Conservation (phyloP, 2,888 invertebrate genomes). For the Gasteruption jaculator region DNA sequence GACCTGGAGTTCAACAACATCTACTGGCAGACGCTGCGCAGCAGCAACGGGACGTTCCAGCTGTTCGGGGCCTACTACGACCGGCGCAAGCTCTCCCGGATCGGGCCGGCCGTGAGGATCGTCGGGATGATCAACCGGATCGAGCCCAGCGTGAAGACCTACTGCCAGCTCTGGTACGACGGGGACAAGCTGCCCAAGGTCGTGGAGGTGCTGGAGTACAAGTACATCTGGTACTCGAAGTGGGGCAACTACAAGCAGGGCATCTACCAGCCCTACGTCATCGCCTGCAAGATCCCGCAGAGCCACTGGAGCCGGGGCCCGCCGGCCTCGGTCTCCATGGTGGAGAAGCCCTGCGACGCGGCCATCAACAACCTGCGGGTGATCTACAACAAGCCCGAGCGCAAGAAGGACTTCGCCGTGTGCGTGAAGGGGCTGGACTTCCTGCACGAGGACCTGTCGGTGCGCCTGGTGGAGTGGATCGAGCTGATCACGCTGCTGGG, state of each 20-base stretch:
- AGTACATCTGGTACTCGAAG: conserved; percentile 90
- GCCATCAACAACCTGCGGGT: conserved; percentile 81
- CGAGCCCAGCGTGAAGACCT: conserved; percentile 75
- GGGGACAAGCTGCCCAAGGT: conserved; percentile 76
- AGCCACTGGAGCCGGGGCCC: conserved; percentile 64
- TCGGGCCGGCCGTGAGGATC: conserved; percentile 80
- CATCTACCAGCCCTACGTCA: conserved; percentile 85
- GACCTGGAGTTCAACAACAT: conserved; percentile 90
- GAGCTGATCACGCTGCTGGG: conserved; percentile 82
- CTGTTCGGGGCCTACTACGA: conserved; percentile 88
- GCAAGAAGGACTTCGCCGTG: conserved; percentile 79
- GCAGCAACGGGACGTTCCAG: conserved; percentile 84
- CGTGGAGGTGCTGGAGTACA: conserved; percentile 81
- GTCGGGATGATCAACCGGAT: conserved; percentile 87
- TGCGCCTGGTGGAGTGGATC: conserved; percentile 90
- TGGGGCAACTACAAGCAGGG: conserved; percentile 93
- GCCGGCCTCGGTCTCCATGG: conserved; percentile 81
- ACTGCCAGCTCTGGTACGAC: conserved; percentile 88
- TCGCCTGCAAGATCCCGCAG: conserved; percentile 82
- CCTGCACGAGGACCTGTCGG: conserved; percentile 84
- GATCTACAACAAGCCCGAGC: conserved; percentile 70
- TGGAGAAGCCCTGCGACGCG: conserved; percentile 79
- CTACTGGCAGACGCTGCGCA: conserved; percentile 85
- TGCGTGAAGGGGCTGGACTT: conserved; percentile 94
- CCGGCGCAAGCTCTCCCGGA: conserved; percentile 68